Base-by-base conservation (phyloP, 2,797 vertebrate genomes). In the Knipowitschia caucasica region DNA sequence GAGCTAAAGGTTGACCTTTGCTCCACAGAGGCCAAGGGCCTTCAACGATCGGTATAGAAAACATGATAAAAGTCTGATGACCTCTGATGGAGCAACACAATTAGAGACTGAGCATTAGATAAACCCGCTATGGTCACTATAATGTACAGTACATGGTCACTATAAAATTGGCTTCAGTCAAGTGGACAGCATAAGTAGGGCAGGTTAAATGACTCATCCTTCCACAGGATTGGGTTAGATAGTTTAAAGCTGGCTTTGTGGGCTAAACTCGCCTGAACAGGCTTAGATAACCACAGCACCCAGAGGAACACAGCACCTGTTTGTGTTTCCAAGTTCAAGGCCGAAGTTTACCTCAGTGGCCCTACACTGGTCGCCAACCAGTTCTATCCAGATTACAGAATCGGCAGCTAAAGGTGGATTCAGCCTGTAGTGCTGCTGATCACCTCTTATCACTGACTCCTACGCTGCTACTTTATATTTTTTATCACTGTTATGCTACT, bases 321-420 rank as follows among this genome's bases (percentile, higher is more conserved):
- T 81, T 77, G 56, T 46, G 46, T 72, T 82, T 89, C 69, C 62
- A 60, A 64, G 86, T 82, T 83, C 82, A 89, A 86, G 81, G 86
- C 53, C 20, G 0, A n/a, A 44, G 60, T 75, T 67, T 51, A 63
- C 27, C 38, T 59, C 43, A 1, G 14, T 6, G 27, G 50, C 56
- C 50, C 55, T 42, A 14, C 14, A 50, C 60, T 63, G 50, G 64
- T 69, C 38, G 18, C 56, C 35, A 75, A 56, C 77, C 67, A 82
- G 73, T 75, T 78, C 62, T 34, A 83, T 84, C 83, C 78, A 73
- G 78, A 61, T 31, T 36, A 17, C n/a, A 14, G 36, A 46, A 45
- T 31, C 44, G 34, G 54, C 53, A 60, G 61, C 49, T 60, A 47
- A 23, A 59, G 66, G 67, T 38, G 17, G 64, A 65, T 66, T 40